Conservation (phyloP, 2,888 invertebrate genomes). For the Capitulum mitella region DNA sequence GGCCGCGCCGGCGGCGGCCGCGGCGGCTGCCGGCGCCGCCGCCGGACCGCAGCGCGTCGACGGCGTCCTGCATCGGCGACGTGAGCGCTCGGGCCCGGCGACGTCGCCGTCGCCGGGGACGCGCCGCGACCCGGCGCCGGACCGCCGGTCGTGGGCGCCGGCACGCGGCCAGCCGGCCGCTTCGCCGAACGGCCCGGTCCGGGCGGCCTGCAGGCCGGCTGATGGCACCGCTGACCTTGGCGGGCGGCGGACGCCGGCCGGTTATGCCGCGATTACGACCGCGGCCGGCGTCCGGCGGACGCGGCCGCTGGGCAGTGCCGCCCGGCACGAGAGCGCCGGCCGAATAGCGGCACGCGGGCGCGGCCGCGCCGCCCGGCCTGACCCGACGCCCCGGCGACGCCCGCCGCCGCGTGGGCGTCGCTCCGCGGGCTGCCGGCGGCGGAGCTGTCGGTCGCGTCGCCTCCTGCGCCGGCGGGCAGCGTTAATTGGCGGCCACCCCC, state of each 20-base stretch:
- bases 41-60: too few species aligned
- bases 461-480: neutral
- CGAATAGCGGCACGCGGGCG: neutral
- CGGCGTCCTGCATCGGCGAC: too few species aligned
- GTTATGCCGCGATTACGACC: neutral
- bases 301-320: neutral
- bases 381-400: neutral
- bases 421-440: too few species aligned
- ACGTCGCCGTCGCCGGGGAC: too few species aligned
- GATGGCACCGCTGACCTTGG: neutral
- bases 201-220: neutral
- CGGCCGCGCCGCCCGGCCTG: neutral
- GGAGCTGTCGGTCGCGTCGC: too few species aligned
- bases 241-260: neutral
- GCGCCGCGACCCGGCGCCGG: neutral
- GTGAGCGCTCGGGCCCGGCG: too few species aligned
- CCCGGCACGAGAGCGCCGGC: neutral
- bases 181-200: neutral
- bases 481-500: neutral
- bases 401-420: too few species aligned
- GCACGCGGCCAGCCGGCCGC: neutral
- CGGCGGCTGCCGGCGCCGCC: too few species aligned
- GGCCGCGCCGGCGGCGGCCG: too few species aligned
- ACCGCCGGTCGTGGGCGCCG: neutral
- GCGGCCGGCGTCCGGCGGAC: neutral